Conservation (phyloP, 2,888 invertebrate species). For the Axea sp. region DNA sequence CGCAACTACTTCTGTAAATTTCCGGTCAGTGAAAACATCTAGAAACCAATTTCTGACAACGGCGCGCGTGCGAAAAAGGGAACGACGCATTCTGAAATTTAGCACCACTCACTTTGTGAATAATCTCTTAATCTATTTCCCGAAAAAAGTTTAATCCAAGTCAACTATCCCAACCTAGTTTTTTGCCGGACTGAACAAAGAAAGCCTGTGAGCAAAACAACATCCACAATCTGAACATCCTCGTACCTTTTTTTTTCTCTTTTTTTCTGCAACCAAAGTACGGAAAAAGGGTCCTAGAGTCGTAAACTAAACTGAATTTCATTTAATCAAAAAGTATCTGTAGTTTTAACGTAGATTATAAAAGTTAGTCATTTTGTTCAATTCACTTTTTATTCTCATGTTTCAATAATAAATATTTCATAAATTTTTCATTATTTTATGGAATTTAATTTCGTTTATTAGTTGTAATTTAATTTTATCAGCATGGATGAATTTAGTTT, state of each 20-base stretch:
- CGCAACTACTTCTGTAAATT: too few species aligned
- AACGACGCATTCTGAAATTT: conserved; percentile 22
- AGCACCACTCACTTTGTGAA: conserved; percentile 49
- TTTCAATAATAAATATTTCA: too few species aligned
- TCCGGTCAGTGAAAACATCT: conserved; percentile 29
- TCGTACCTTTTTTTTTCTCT: conserved; percentile 5
- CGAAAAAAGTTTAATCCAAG: conserved; percentile 39
- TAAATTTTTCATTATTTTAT: too few species aligned
- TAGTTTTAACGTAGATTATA: not conserved
- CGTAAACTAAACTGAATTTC: conserved; percentile 13
- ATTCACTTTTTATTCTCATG: too few species aligned
- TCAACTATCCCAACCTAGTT: conserved; percentile 31
- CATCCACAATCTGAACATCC: conserved; percentile 20
- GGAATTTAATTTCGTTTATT: too few species aligned
- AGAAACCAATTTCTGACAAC: conserved; percentile 30
- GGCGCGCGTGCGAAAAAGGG: not conserved
- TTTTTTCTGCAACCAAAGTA: conserved; percentile 1
- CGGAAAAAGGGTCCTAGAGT: conserved; percentile 9
- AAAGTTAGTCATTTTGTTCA: too few species aligned
- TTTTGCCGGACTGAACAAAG: conserved; percentile 23
- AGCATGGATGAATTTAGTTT: too few species aligned
- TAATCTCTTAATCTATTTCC: conserved; percentile 51
- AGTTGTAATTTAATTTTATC: too few species aligned
- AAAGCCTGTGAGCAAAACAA: conserved; percentile 30
- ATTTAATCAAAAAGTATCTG: conserved; percentile 1